Conservation (phyloP, 2,797 vertebrate genomes). For the Labroides dimidiatus region DNA sequence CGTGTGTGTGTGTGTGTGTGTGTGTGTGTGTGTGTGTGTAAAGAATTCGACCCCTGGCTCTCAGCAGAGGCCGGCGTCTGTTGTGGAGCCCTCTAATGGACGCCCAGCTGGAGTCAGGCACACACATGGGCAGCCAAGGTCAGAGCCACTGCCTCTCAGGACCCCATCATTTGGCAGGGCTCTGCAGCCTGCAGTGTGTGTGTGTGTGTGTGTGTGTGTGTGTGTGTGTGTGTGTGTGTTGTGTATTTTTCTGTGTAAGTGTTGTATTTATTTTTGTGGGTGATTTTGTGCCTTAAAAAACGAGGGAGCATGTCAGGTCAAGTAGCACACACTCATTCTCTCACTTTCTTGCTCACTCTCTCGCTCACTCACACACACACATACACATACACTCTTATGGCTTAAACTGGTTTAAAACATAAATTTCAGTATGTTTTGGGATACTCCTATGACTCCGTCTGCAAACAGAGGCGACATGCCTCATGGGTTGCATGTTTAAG, state of each 20-base stretch:
- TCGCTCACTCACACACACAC: no score
- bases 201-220: slow-evolving; percentile 1
- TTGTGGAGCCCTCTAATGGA: slow-evolving; percentile 83
- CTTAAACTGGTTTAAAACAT: no score
- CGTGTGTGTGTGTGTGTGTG: slow-evolving; percentile 27
- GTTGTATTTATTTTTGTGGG: not conserved
- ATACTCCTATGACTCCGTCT: no score
- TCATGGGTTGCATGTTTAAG: no score
- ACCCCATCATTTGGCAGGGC: slow-evolving; percentile 78
- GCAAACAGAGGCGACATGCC: no score
- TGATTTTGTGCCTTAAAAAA: slow-evolving; percentile 4
- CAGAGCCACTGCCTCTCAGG: slow-evolving; percentile 73
- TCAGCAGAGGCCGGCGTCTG: slow-evolving; percentile 80
- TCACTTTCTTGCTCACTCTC: no score
- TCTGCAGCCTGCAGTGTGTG: slow-evolving; percentile 53
- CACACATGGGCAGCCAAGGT: slow-evolving; percentile 84
- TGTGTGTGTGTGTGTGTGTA: slow-evolving; percentile 46
- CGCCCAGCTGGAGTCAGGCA: slow-evolving; percentile 80
- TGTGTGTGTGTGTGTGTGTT: not conserved
- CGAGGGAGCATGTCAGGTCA: not conserved
- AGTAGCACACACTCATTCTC: not conserved
- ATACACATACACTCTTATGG: not conserved
- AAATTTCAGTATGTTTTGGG: no score
- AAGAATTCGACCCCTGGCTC: slow-evolving; percentile 75
- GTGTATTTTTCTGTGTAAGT: not conserved